A percentile compares a stretch with the other conserved stretches of the same genome.
phyloP scores from a whole-genome alignment of 2,113 vertebrate species.

The Peromyscus californicus region DNA sequence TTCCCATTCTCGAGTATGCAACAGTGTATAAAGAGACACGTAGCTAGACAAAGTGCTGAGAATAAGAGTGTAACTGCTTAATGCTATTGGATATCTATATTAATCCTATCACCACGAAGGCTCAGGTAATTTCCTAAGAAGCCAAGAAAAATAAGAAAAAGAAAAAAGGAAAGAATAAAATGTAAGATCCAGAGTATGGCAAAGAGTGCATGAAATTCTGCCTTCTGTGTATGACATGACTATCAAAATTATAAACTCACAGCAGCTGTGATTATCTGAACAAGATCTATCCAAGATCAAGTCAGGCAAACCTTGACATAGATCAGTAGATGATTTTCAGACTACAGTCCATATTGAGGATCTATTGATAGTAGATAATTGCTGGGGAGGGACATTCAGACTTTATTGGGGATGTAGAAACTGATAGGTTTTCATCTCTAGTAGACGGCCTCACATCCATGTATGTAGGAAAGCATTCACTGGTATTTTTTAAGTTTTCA shows the following conservation, averaged over 20 bases:
- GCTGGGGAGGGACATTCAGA: background rate
- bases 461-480: background rate
- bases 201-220: no score
- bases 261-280: background rate
- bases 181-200: background rate
- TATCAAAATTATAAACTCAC: background rate
- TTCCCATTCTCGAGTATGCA: background rate
- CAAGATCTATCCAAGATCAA: background rate
- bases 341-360: background rate
- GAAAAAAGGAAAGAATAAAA: background rate
- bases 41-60: background rate
- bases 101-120: background rate
- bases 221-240: background rate
- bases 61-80: background rate
- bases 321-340: background rate
- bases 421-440: background rate
- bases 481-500: background rate
- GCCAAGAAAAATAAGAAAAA: background rate
- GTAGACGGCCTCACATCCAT: background rate
- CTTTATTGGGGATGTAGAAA: background rate
- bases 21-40: background rate
- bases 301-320: no score
- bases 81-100: background rate
- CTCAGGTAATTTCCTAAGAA: background rate
- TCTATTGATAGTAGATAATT: background rate